Conservation (phyloP, 1,140 invertebrate species). For the roundworm (Caenorhabditis elegans) region WBcel235 BX284603.4:4186001-4186500, state of each 20-base stretch:
- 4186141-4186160: conserved; percentile 77
- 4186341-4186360: conserved; percentile 71
- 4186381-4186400: conserved; percentile 77
- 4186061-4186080: too few relatives aligned
- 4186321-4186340: conserved; percentile 88
- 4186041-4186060: too few relatives aligned
- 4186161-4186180: conserved; percentile 80
- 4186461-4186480: conserved; percentile 95
- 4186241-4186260: conserved; percentile 82
- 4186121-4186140: neutral
- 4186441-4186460: conserved; percentile 81
- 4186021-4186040: too few relatives aligned
- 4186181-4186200: conserved; percentile 91
- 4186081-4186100: too few relatives aligned
- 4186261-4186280: conserved; percentile 99
- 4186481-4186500: conserved; percentile 93
- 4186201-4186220: conserved; percentile 87
- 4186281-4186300: conserved; percentile 83
- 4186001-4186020: too few relatives aligned
- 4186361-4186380: conserved; percentile 67
- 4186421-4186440: conserved; percentile 95
- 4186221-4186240: conserved; percentile 88
- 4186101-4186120: neutral
- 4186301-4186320: conserved; percentile 98
- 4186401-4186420: conserved; percentile 86